Conservation (phyloP, 1,140 invertebrate species). For the Drosophila tani region DNA sequence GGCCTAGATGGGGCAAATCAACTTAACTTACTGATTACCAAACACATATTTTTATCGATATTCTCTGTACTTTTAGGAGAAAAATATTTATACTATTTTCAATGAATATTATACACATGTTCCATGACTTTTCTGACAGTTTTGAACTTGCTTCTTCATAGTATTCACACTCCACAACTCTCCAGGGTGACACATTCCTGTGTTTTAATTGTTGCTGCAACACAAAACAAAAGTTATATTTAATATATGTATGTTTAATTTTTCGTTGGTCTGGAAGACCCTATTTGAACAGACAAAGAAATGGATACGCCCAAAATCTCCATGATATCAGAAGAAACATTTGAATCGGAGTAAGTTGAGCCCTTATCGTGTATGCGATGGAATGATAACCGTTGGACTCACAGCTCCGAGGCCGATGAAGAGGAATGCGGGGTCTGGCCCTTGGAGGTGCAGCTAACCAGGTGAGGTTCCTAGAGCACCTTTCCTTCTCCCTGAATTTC, state of each 20-base stretch:
- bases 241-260: neutral
- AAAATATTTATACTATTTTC: too few species aligned
- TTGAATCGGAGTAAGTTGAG: slow-evolving; percentile 1
- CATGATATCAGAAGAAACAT: neutral
- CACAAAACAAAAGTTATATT: slow-evolving; percentile 8
- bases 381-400: neutral
- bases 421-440: neutral
- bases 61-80: too few species aligned
- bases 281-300: neutral
- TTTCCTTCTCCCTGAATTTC: too few species aligned
- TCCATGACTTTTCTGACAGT: neutral
- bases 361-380: neutral
- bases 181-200: slow-evolving; percentile 4
- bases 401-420: neutral
- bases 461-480: neutral
- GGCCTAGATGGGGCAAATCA: slow-evolving; percentile 4
- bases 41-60: neutral
- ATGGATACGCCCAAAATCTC: neutral
- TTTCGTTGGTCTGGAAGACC: neutral
- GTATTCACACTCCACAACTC: neutral
- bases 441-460: neutral
- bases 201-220: slow-evolving; percentile 31
- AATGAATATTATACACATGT: neutral
- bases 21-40: slow-evolving; percentile 2
- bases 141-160: neutral